phyloP scores from a whole-genome alignment of 2,888 invertebrate species.

The Caenorhabditis drosophilae region DNA sequence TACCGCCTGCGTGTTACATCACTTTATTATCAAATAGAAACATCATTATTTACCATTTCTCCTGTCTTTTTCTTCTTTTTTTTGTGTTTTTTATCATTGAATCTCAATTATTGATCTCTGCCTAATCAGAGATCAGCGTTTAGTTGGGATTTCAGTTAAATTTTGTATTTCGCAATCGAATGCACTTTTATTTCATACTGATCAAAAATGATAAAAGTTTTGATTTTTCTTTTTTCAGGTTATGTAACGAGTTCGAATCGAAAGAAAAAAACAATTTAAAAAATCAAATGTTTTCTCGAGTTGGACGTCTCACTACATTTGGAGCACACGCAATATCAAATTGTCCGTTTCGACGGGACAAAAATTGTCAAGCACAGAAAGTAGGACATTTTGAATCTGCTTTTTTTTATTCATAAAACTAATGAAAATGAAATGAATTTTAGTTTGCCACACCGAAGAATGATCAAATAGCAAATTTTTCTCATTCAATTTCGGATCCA shows the following conservation, averaged over 20 bases:
- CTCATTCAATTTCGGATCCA: slow-evolving; percentile 33
- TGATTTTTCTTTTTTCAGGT: not conserved
- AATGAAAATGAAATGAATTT: not conserved
- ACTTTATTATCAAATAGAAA: too few relatives aligned
- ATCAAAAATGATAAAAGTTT: too few relatives aligned
- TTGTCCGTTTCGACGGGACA: slow-evolving; percentile 32
- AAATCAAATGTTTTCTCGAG: slow-evolving; percentile 40
- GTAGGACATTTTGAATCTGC: not conserved
- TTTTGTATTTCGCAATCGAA: not conserved
- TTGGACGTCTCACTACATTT: slow-evolving; percentile 38
- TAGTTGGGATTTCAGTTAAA: too few relatives aligned
- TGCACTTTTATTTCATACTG: not conserved
- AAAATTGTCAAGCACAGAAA: slow-evolving; percentile 23
- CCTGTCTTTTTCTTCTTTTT: not conserved
- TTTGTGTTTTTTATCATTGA: not conserved
- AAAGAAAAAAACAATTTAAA: not conserved
- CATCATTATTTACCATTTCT: not conserved
- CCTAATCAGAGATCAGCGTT: too few relatives aligned
- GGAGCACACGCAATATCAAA: slow-evolving; percentile 37
- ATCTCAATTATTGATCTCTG: too few relatives aligned
- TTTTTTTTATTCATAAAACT: too few relatives aligned
- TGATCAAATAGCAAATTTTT: slow-evolving; percentile 24
- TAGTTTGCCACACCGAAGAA: slow-evolving; percentile 25
- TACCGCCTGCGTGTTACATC: too few relatives aligned
- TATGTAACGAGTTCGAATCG: not conserved